These are phyloP conservation scores for Peromyscus polionotus DNA, from an alignment of 2,113 vertebrate species.

Conservation along the genomic window DNA sequence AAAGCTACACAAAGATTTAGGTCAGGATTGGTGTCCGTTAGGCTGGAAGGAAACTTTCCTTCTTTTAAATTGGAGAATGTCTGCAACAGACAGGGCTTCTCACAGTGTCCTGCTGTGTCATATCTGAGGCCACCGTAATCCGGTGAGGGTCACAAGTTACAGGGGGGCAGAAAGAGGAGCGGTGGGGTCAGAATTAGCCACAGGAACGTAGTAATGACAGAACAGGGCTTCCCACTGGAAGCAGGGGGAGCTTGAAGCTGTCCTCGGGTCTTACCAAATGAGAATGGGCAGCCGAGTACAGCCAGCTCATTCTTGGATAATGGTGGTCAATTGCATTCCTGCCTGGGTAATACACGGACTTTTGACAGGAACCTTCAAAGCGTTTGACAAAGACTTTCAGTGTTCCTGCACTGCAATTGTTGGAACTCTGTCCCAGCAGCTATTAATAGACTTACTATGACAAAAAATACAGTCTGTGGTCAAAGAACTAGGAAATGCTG, in stretches of 20 bases:
- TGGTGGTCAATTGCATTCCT: neutral
- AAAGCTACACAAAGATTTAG: conserved; percentile 51
- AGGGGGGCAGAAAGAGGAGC: neutral
- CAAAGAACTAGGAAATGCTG: conserved; percentile 15
- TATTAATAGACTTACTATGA: conserved; percentile 56
- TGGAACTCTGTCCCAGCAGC: neutral
- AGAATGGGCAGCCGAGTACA: conserved; percentile 32
- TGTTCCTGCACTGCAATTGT: neutral
- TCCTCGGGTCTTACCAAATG: neutral
- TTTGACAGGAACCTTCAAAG: conserved; percentile 57
- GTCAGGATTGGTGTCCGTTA: conserved; percentile 41
- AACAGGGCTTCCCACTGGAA: neutral
- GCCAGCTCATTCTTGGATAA: conserved; percentile 27
- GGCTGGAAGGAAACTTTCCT: neutral
- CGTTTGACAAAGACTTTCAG: conserved; percentile 44
- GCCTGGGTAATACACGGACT: neutral
- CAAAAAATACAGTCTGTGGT: neutral
- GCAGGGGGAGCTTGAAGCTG: neutral
- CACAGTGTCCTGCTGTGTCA: neutral
- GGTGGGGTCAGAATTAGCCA: neutral
- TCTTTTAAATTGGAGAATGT: conserved; percentile 19
- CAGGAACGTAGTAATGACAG: neutral
- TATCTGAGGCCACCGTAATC: neutral
- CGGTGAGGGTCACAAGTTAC: neutral
- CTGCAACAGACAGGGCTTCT: conserved; percentile 28